A percentile compares a stretch with the other conserved stretches of the same genome.
Evolutionary conservation across 53 echinoderm and acorn worm species (phyloP).

Genomic region (Zoroaster sp.): DNA sequence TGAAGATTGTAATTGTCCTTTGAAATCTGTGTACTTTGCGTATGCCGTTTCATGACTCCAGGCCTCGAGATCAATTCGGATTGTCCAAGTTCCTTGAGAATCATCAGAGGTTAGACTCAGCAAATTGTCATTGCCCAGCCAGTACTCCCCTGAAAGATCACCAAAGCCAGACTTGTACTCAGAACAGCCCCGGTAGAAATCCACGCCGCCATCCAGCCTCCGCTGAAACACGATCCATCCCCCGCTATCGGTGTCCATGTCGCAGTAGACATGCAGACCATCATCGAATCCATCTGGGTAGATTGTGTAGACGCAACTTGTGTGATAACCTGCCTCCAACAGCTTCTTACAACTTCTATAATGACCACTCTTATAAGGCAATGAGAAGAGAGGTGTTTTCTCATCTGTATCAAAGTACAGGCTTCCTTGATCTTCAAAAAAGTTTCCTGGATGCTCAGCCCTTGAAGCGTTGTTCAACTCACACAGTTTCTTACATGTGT

Average conservation of each 20-base stretch:
- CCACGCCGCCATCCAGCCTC: not conserved
- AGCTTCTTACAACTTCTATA: not conserved
- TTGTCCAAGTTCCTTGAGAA: not conserved
- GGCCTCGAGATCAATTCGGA: not conserved
- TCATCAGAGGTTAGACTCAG: not conserved
- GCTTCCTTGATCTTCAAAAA: not conserved
- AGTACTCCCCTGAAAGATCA: not conserved
- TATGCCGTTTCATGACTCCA: not conserved
- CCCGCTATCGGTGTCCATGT: not conserved
- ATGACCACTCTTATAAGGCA: not conserved
- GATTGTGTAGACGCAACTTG: not conserved
- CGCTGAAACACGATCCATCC: not conserved
- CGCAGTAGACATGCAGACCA: not conserved
- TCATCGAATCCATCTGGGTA: not conserved
- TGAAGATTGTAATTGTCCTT: not conserved
- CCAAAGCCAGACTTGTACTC: slow-evolving; percentile 12
- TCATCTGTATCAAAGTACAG: not conserved
- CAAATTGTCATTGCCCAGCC: slow-evolving; percentile 16
- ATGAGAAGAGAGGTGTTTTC: not conserved
- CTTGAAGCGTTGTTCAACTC: not conserved
- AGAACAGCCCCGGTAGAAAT: slow-evolving; percentile 9
- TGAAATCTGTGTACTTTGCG: not conserved
- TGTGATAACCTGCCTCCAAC: not conserved
- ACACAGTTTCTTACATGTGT: not conserved
- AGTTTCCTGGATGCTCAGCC: not conserved